Conservation (phyloP, 2,113 vertebrate species). For the Oxygymnocypris stewartii region DNA sequence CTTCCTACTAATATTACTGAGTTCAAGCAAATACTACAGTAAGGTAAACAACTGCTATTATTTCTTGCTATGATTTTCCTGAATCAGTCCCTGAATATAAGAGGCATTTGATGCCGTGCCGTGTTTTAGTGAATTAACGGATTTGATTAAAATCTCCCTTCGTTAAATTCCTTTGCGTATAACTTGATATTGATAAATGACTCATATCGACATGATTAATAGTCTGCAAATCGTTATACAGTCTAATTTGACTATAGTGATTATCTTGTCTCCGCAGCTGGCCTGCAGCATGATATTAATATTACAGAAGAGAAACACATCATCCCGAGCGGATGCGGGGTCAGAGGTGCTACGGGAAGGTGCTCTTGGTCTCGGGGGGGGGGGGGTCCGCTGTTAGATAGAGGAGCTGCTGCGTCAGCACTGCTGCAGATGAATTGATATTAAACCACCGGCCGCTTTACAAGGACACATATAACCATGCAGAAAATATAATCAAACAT, state of each 20-base stretch:
- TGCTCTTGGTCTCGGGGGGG: neutral
- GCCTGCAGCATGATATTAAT: neutral
- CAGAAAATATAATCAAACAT: neutral
- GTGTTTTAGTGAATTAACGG: neutral
- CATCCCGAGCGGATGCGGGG: slow-evolving; percentile 41
- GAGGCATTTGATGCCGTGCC: neutral
- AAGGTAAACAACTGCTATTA: too few species aligned
- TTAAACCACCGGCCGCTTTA: neutral
- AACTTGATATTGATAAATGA: slow-evolving; percentile 21
- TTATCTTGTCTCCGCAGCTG: neutral
- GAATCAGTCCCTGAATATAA: neutral
- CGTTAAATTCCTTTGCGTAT: neutral
- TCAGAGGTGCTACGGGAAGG: slow-evolving; percentile 12
- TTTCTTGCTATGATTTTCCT: too few species aligned
- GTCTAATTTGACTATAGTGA: slow-evolving; percentile 22
- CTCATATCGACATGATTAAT: slow-evolving; percentile 8
- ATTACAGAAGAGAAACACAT: neutral
- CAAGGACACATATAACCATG: slow-evolving; percentile 19
- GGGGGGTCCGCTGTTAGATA: neutral
- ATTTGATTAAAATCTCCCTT: neutral
- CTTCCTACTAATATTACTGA: too few species aligned
- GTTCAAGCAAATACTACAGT: too few species aligned
- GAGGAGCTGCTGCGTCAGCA: slow-evolving; percentile 63
- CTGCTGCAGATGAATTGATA: slow-evolving; percentile 41
- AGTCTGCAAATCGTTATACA: slow-evolving; percentile 10